Conservation (phyloP, 2,888 invertebrate species). For the Drosophila suboccidentalis region DNA sequence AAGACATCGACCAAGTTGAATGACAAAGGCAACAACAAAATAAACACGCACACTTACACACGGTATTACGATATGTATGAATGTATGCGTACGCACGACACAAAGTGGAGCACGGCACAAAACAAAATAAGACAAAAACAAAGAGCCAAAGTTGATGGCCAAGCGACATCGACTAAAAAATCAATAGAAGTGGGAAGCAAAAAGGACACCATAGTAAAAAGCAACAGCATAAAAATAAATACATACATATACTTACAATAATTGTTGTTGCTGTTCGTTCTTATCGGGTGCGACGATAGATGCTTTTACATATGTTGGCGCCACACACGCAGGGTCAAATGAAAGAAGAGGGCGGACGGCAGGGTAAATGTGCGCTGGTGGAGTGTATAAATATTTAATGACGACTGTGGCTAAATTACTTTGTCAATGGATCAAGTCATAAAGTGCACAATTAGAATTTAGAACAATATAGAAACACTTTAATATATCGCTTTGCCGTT, state of each 20-base stretch:
- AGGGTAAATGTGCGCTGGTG: constrained; percentile 8
- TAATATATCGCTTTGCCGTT: constrained; percentile 24
- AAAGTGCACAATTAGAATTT: constrained; percentile 40
- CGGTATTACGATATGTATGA: constrained; percentile 8
- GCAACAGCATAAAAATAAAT: constrained; percentile 47
- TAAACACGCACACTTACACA: constrained; percentile 14
- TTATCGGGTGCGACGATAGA: constrained; percentile 44
- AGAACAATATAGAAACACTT: constrained; percentile 11
- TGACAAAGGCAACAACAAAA: constrained; percentile 51
- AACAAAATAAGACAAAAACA: constrained; percentile 58
- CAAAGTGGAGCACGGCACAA: constrained; percentile 58
- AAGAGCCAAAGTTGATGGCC: constrained; percentile 55
- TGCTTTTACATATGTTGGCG: constrained; percentile 71
- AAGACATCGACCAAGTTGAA: constrained; percentile 63
- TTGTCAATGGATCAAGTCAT: background rate
- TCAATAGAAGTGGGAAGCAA: constrained; percentile 55
- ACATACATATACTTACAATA: constrained; percentile 60
- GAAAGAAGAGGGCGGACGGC: constrained; percentile 6
- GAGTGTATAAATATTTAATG: constrained; percentile 66
- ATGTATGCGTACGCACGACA: constrained; percentile 22
- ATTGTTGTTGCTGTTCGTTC: constrained; percentile 44
- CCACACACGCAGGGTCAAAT: constrained; percentile 51
- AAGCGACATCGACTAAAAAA: constrained; percentile 46
- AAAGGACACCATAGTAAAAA: constrained; percentile 44
- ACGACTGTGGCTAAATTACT: constrained; percentile 35